A percentile compares a stretch with the other conserved stretches of the same genome.
Evolutionary conservation across 2,797 vertebrate species (phyloP).

Genomic region (Arremon brunneinucha): DNA sequence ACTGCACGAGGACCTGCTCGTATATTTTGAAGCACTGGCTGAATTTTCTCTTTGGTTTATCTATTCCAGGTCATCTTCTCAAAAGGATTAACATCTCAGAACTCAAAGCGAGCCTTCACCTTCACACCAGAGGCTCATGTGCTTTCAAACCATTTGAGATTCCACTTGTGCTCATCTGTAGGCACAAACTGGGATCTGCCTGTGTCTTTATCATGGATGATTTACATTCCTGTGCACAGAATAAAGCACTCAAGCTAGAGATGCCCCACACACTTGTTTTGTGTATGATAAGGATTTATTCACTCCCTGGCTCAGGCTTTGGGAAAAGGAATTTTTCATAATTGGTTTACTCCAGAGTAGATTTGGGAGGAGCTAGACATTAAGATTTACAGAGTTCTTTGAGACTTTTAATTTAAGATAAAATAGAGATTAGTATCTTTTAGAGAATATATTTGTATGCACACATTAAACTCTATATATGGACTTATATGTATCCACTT

Average conservation of each 20-base stretch:
- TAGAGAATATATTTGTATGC: neutral
- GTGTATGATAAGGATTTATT: neutral
- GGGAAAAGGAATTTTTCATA: neutral
- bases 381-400: neutral
- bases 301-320: neutral
- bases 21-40: neutral
- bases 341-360: neutral
- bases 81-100: neutral
- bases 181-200: neutral
- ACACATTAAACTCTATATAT: neutral
- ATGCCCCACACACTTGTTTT: neutral
- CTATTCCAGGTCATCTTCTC: neutral
- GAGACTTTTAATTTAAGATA: slow-evolving; percentile 24
- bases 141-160: neutral
- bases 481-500: neutral
- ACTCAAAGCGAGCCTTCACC: neutral
- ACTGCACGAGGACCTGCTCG: neutral
- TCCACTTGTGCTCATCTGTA: neutral
- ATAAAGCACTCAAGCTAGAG: neutral
- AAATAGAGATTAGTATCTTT: neutral
- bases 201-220: neutral
- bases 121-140: neutral
- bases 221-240: neutral
- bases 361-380: neutral
- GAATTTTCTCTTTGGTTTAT: neutral